These are phyloP conservation scores for Copidosoma floridanum DNA, from an alignment of 1,140 invertebrate genomes.

Conservation along the genomic window DNA sequence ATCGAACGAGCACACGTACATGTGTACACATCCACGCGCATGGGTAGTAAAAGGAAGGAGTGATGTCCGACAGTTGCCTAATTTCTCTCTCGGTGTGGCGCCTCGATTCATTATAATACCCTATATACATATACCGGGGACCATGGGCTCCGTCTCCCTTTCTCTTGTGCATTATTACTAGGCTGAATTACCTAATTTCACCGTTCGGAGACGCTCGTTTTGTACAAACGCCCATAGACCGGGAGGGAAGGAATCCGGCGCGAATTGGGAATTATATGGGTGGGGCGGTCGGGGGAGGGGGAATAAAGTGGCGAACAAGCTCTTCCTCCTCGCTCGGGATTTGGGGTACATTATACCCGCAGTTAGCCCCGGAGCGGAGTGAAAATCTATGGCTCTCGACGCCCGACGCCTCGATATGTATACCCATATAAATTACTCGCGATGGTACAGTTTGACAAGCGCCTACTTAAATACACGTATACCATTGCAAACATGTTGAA, in stretches of 20 bases:
- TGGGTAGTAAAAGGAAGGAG: constrained; percentile 31
- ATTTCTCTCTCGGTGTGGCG: constrained; percentile 30
- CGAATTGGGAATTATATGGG: background rate
- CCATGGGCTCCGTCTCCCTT: constrained; percentile 13
- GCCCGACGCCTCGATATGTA: too few species aligned
- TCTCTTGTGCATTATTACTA: constrained; percentile 50
- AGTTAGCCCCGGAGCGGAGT: too few species aligned
- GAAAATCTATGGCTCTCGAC: too few species aligned
- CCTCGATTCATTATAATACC: constrained; percentile 41
- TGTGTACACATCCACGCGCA: too few species aligned
- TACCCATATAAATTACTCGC: too few species aligned
- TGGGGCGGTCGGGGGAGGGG: background rate
- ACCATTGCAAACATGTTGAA: too few species aligned
- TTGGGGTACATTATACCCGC: too few species aligned
- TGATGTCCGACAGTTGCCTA: constrained; percentile 29
- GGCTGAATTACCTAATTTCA: constrained; percentile 57
- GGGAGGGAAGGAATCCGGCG: background rate
- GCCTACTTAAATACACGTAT: too few species aligned
- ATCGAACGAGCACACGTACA: constrained; percentile 10
- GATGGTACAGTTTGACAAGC: too few species aligned
- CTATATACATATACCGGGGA: constrained; percentile 19
- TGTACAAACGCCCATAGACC: constrained; percentile 18
- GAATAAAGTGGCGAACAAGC: background rate
- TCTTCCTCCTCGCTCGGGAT: background rate
- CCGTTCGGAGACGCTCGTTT: constrained; percentile 54